phyloP scores from a whole-genome alignment of 1,140 invertebrate genomes.

The Cardiocondyla obscurior region DNA sequence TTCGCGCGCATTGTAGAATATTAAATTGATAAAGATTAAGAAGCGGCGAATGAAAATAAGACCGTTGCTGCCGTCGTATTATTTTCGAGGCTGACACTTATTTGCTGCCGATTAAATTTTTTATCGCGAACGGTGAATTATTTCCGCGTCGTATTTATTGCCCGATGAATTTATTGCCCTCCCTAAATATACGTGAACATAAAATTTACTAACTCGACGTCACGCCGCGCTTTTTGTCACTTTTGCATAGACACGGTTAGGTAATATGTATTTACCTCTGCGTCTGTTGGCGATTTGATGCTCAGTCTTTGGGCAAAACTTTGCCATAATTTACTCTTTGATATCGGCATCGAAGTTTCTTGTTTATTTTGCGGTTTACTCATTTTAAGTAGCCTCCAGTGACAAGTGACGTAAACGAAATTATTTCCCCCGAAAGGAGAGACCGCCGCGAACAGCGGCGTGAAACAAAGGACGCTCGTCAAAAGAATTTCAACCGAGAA shows the following conservation, averaged over 20 bases:
- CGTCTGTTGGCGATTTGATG: not conserved
- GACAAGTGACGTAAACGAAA: conserved; percentile 33
- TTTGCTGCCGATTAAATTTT: not conserved
- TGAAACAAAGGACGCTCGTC: conserved; percentile 52
- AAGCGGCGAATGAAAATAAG: not conserved
- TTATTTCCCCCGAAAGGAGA: not conserved
- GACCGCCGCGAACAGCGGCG: not conserved
- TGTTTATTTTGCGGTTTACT: conserved; percentile 38
- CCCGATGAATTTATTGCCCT: not conserved
- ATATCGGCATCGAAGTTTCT: not conserved
- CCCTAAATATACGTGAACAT: not conserved
- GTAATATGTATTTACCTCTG: conserved; percentile 18
- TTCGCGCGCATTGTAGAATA: not conserved
- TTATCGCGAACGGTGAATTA: not conserved
- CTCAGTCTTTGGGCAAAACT: not conserved
- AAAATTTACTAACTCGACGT: conserved; percentile 12
- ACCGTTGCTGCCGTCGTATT: not conserved
- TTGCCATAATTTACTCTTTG: not conserved
- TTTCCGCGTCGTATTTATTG: not conserved
- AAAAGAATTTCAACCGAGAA: conserved; percentile 5
- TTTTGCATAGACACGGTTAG: not conserved
- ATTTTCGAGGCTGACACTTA: not conserved
- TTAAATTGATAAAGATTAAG: conserved; percentile 18
- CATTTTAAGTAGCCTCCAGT: conserved; percentile 42
- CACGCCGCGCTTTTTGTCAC: not conserved